Base-by-base conservation (phyloP, 2,113 vertebrate genomes). In the Antechinus stuartii region DNA sequence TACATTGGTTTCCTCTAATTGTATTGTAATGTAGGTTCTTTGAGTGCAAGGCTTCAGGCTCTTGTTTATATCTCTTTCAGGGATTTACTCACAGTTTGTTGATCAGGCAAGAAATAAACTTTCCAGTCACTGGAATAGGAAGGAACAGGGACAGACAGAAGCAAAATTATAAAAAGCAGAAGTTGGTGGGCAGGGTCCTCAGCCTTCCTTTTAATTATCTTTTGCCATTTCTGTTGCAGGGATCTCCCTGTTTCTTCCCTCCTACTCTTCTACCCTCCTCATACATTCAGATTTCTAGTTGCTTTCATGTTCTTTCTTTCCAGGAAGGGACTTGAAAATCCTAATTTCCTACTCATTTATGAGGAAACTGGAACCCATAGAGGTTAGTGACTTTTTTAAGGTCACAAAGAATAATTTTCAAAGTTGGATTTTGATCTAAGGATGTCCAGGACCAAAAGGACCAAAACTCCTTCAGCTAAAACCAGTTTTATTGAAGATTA, bases 61-160 rank as follows among this genome's bases (percentile, higher is more conserved):
- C 0, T 16, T 57, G 35, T 89, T 95, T 93, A 76, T 11, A 22
- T 6, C 25, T 84, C 68, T 84, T 84, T 42, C 16, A 42, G 68
- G 35, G 19, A 16, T 84, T 84, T 42, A 5, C 35, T 84, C 6
- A 42, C n/a, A 84, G 68, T 84, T 84, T 22, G n/a, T 84, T 42
- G 68, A 22, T 84, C n/a, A 16, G 35, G 16, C 68, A n/a, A 93
- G n/a, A 92, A 2, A 54, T 94, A 54, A 53, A 47, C 14, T 95
- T 94, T 92, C 68, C 90, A 94, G 26, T 92, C 47, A 54, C 27
- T 94, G 26, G 89, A 54, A 52, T 54, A 90, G 16, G 84, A 26
- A 84, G 54, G 11, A 57, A 90, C 91, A 11, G 57, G 26, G 91
- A 53, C 27, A 89, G 8, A 24, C 92, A n/a, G 9, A 35, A 47